Evolutionary conservation across 2,113 vertebrate species (phyloP).

Genomic region (Cavia porcellus): DNA sequence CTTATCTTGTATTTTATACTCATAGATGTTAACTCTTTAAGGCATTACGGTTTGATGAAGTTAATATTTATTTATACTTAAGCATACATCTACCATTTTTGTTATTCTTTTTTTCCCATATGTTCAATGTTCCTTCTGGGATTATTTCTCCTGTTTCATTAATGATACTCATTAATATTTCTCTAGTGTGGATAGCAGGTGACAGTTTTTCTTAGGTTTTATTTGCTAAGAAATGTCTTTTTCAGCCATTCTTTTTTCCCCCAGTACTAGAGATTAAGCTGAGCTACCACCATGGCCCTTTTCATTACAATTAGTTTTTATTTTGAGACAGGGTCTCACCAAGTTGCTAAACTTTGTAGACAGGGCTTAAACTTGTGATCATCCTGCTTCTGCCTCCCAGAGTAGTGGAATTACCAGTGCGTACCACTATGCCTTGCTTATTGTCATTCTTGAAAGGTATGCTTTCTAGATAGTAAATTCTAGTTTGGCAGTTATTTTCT

Average conservation of each 20-base stretch:
- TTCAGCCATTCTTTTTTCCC: not conserved
- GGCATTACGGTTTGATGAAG: not conserved
- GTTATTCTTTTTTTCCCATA: not conserved
- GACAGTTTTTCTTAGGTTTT: not conserved
- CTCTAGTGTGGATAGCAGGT: not conserved
- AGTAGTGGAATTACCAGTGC: not conserved
- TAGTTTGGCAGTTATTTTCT: not conserved
- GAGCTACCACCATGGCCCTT: not conserved
- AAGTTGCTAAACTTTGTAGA: not conserved
- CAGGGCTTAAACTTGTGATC: not conserved
- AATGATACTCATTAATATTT: not conserved
- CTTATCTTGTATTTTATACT: not conserved
- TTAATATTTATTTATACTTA: not conserved
- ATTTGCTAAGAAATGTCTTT: not conserved
- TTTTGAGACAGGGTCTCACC: not conserved
- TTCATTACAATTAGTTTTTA: not conserved
- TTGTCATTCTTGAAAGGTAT: not conserved
- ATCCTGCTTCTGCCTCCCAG: not conserved
- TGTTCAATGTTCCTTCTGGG: not conserved
- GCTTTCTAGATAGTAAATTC: not conserved
- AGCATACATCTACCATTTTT: not conserved
- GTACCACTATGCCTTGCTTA: not conserved
- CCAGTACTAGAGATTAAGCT: not conserved
- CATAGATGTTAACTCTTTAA: not conserved
- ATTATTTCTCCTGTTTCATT: not conserved